Percentiles rank a stretch among this genome's conserved stretches.
Evolutionary conservation across 2,113 vertebrate genomes (phyloP).

Genomic region (Ivindomyrus marchei): DNA sequence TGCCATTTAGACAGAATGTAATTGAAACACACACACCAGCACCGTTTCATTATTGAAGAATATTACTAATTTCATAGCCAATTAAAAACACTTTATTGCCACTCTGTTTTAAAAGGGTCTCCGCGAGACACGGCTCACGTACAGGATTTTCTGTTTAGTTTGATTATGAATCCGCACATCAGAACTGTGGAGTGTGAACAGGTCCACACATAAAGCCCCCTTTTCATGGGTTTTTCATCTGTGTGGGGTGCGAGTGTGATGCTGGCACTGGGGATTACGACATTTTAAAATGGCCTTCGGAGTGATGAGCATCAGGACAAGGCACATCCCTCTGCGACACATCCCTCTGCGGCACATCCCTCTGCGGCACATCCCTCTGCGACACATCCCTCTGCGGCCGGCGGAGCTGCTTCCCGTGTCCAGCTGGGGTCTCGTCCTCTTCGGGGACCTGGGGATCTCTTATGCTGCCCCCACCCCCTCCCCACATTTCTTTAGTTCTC

Average conservation of each 20-base stretch:
- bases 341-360: too few relatives aligned
- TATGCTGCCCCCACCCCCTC: neutral
- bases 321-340: neutral
- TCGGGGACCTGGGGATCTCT: neutral
- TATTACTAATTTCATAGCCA: neutral
- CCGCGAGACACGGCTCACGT: neutral
- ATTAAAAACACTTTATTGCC: neutral
- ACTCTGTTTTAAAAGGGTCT: neutral
- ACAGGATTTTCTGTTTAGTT: slow-evolving; percentile 12
- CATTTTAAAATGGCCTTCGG: neutral
- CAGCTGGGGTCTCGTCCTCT: too few relatives aligned
- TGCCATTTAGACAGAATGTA: neutral
- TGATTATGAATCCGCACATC: slow-evolving; percentile 11
- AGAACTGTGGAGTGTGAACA: neutral
- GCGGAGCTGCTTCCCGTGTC: neutral
- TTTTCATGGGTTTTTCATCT: neutral
- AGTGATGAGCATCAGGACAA: neutral
- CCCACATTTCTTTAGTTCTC: neutral
- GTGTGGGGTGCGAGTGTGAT: neutral
- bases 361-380: too few relatives aligned
- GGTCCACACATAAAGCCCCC: neutral
- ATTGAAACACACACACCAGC: neutral
- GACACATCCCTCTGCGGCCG: too few relatives aligned
- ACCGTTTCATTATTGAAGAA: neutral
- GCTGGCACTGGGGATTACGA: neutral